These are phyloP conservation scores for Poecilia wingei DNA, from an alignment of 2,797 vertebrate species.

Conservation along the genomic window DNA sequence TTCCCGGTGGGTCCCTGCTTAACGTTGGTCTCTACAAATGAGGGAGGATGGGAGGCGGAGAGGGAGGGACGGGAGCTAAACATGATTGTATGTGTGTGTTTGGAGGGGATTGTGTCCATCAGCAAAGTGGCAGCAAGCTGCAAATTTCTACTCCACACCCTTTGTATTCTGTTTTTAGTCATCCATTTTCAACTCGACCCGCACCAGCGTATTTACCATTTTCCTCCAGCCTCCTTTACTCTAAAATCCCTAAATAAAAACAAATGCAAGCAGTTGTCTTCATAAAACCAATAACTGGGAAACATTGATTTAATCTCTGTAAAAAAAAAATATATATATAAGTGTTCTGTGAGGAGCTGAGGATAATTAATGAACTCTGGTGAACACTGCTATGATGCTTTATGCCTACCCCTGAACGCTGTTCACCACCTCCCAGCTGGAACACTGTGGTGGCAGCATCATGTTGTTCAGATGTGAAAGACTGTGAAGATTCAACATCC, in stretches of 20 bases:
- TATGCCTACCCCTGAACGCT: too few species aligned
- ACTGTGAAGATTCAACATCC: too few species aligned
- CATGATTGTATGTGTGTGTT: neutral
- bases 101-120: slow-evolving; percentile 40
- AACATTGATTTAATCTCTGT: neutral
- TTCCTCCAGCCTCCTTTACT: neutral
- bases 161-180: slow-evolving; percentile 35
- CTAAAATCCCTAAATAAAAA: neutral
- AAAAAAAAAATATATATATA: neutral
- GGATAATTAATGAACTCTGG: neutral
- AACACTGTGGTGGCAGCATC: too few species aligned
- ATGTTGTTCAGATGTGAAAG: too few species aligned
- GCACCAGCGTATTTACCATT: neutral
- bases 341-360: neutral
- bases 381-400: neutral
- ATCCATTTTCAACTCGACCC: slow-evolving; percentile 45
- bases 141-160: slow-evolving; percentile 34
- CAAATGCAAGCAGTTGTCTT: neutral
- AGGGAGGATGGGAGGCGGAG: neutral
- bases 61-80: neutral
- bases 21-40: slow-evolving; percentile 61
- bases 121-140: slow-evolving; percentile 48
- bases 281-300: neutral
- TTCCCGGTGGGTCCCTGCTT: slow-evolving; percentile 68
- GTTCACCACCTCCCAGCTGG: too few species aligned